Base-by-base conservation (phyloP, 2,113 vertebrate species). In the Corvus hawaiiensis region DNA sequence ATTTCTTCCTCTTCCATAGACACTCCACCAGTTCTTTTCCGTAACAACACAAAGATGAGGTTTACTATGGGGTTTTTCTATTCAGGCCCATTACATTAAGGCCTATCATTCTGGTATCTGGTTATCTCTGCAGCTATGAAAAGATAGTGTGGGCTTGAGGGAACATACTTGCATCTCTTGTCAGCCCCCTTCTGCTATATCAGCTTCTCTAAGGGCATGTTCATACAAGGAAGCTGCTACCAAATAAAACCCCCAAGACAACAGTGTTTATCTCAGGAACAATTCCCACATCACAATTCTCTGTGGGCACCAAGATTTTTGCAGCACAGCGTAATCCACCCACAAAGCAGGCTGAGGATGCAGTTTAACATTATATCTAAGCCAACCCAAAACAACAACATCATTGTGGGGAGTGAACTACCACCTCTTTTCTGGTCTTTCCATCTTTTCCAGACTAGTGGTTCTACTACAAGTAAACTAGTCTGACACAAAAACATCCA, bases 121-220 rank as follows among this genome's bases (percentile, higher is more conserved):
- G 54, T 91, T 85, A 80, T 83, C 87, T 94, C 46, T 23, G 64
- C 61, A 69, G 80, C 62, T 58, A 49, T 67, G 55, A 89, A 71
- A 91, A 92, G 81, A 94, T 84, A 90, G 91, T 37, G 9, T 26
- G 51, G 26, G 87, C 71, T 95, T 91, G 66, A 89, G 39, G 77
- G 69, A 95, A 84, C 33, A 63, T 24, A 43, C 27, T 46, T 75
- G 33, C 59, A 75, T 48, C 66, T 87, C 77, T 56, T 94, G 80
- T 84, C 84, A 94, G 21, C 6, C 27, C 33, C 32, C 33, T 67
- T 72, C 69, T 87, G 64, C 75, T 61, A n/a, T 11, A 94, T n/a
- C 63, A 90, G 1, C 37, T 80, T 49, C 72, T 88, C 59, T 58
- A 75, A 64, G 51, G 84, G 63, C 30, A 67, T 10, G 32, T 61